Evolutionary conservation across 2,113 vertebrate species (phyloP).

Genomic region (Athene noctua): DNA sequence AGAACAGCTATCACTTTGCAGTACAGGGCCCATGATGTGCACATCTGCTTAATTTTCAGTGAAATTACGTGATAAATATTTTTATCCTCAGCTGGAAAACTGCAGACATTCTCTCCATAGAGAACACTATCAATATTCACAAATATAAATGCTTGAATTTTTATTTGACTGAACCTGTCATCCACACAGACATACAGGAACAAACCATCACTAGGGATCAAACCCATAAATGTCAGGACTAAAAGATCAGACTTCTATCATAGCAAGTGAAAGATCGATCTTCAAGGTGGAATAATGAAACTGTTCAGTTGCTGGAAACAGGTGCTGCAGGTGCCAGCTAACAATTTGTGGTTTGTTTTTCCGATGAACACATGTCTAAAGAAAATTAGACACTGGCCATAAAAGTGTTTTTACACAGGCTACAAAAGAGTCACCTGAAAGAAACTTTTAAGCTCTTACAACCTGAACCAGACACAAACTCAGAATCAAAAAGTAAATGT

Average conservation of each 20-base stretch:
- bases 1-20: neutral
- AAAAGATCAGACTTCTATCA: neutral
- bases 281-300: neutral
- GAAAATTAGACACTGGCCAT: neutral
- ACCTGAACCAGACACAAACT: neutral
- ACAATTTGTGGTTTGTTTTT: neutral
- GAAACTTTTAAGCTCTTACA: neutral
- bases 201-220: neutral
- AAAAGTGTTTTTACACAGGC: neutral
- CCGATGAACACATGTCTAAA: neutral
- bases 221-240: neutral
- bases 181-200: neutral
- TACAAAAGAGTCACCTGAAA: neutral
- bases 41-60: neutral
- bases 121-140: neutral
- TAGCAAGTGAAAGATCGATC: neutral
- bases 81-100: neutral
- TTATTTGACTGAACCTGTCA: neutral
- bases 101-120: neutral
- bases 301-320: neutral
- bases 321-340: neutral
- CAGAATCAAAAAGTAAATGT: neutral
- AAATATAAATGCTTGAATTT: neutral
- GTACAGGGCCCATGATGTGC: neutral
- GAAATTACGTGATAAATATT: neutral